Evolutionary conservation across 2,113 vertebrate genomes (phyloP), one percentile per base, ranked within the genome.

Genomic region (Theristicus caerulescens): DNA sequence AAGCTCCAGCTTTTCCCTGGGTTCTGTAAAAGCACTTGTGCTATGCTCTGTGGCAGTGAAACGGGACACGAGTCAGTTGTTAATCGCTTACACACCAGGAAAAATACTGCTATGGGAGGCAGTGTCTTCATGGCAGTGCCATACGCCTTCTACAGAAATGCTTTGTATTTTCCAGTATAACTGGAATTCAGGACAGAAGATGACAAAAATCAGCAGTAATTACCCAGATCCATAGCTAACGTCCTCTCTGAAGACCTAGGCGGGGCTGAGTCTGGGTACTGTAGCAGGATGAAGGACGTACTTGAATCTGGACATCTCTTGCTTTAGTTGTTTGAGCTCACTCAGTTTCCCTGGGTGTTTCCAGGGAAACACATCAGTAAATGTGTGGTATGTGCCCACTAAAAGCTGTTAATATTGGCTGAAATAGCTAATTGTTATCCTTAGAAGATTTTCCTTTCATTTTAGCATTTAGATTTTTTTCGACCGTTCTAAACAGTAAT

Each of bases 81-180:
- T 62, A 13, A 61, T 52, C 13, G 4, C 29, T 24, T 9, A 12
- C 67, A 38, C 2, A 15, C 34, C 55, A 13, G 59, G 44, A 26
- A 42, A 25, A 59, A 4, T 7, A 16, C 21, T 6, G 6, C 34
- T 7, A 3, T 1, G 34, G 10, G 42, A 32, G 12, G 34, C 21
- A 16, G n/a, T 0, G 10, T 13, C 72, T 64, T 32, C 32, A 1
- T 0, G 3, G 42, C 7, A 14, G 24, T 15, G 26, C 59, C 26
- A 7, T 32, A 1, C 8, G 13, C 26, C 29, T 67, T 42, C 59
- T 16, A 3, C 51, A 52, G 72, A 64, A 73, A 44, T 0, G 18
- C 34, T 38, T 65, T 11, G 40, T 32, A 4, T 40, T 73, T 29
- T 59, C 67, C 16, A 31, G 2, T 4, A 19, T 36, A 59, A 5